phyloP scores from a whole-genome alignment of 2,888 invertebrate species.

The Venusia cambrica region DNA sequence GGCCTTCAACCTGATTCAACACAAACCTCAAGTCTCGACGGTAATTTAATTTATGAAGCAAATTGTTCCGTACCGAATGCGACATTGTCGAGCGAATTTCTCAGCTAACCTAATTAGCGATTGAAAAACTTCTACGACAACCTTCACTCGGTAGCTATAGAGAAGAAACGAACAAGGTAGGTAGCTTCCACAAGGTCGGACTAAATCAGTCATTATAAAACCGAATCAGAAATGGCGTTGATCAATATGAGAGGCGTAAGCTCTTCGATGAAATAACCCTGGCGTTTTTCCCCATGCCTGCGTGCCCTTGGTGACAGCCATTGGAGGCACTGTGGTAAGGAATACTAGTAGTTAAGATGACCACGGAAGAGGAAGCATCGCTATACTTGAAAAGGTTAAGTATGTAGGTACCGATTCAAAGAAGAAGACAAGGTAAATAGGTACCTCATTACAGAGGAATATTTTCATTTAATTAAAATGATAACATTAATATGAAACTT shows the following conservation, averaged over 20 bases:
- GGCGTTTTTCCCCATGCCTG: constrained; percentile 38
- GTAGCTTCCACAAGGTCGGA: constrained; percentile 8
- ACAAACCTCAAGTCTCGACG: too few species aligned
- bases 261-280: constrained; percentile 39
- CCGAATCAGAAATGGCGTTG: constrained; percentile 37
- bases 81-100: too few species aligned
- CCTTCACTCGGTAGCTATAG: neutral
- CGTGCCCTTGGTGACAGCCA: constrained; percentile 39
- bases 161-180: neutral
- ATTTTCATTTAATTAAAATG: too few species aligned
- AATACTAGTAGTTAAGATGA: constrained; percentile 12
- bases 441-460: too few species aligned
- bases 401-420: too few species aligned
- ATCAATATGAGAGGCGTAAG: constrained; percentile 48
- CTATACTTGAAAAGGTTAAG: too few species aligned
- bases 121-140: neutral
- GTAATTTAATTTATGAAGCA: neutral
- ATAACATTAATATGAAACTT: too few species aligned
- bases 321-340: constrained; percentile 30
- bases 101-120: too few species aligned
- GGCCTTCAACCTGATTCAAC: too few species aligned
- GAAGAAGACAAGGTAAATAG: too few species aligned
- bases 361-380: constrained; percentile 12
- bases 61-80: neutral
- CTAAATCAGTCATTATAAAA: constrained; percentile 36